Percentiles rank a stretch among this genome's conserved stretches.
phyloP scores from a whole-genome alignment of 2,888 invertebrate genomes.

The Tetanocera ferruginea region DNA sequence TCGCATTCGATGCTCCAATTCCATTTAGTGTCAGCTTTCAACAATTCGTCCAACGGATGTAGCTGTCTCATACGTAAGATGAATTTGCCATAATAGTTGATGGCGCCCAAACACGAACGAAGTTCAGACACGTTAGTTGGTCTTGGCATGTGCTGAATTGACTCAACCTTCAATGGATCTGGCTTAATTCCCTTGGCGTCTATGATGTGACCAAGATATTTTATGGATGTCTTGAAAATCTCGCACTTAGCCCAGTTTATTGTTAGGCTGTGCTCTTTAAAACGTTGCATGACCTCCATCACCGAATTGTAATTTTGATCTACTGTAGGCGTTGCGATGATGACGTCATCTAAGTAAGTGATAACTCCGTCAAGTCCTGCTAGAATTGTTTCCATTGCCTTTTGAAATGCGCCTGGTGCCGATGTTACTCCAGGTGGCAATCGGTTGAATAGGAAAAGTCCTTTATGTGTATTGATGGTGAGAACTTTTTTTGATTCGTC shows the following conservation, averaged over 20 bases:
- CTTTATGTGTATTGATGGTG: constrained; percentile 40
- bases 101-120: neutral
- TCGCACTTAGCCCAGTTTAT: neutral
- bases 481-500: constrained; percentile 42
- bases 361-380: neutral
- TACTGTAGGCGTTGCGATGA: neutral
- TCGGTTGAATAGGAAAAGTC: constrained; percentile 31
- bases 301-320: neutral
- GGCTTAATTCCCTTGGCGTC: neutral
- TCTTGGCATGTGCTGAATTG: neutral
- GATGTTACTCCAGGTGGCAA: constrained; percentile 33
- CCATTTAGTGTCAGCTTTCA: no score
- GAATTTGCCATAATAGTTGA: no score
- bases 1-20: no score
- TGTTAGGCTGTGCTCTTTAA: neutral
- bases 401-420: constrained; percentile 14
- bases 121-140: neutral
- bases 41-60: no score
- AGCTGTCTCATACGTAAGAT: no score
- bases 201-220: no score
- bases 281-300: neutral
- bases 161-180: neutral
- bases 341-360: constrained; percentile 1
- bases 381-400: neutral
- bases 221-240: no score